Base-by-base conservation (phyloP, 2,888 invertebrate species). In the Mimas tiliae region DNA sequence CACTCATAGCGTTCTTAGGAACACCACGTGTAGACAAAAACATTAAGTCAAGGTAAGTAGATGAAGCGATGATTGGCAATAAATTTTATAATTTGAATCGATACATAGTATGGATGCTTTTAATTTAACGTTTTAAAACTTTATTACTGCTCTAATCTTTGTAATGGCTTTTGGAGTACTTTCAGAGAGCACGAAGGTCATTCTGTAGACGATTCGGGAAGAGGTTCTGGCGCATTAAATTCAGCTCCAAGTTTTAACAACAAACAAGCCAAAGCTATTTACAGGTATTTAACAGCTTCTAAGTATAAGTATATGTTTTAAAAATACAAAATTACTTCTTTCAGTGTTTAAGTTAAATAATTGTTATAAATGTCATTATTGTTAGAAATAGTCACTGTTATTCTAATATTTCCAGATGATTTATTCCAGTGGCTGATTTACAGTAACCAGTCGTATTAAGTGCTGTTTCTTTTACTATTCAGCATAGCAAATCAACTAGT, bases 401-500 rank as follows among this genome's bases (percentile, higher is more conserved):
- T 38, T 38, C 38, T 7, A 38, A 7, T 9, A 9, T 9, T 9
- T 38, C 38, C 6, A 38, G 7, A 38, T 38, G 27, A 1, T 3
- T 27, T 27, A 27, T 27, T 27, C 27, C 27, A 27, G 27, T n/a
- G 27, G 4, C 27, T 27, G 27, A 27, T 27, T 27, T 27, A 27
- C 27, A 27, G 27, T 3, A 27, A 27, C 38, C 38, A 16, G 21
- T 14, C 52, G 7, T 19, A 38, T 12, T 1, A 9, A 14, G 12
- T 14, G 14, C 11, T n/a, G 47, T 27, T n/a, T 38, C 3, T 12
- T n/a, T 52, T 45, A n/a, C 21, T 51, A 67, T 63, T 6, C 81
- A 98, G 98, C 83, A 98, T 99, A 79, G 97, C 98, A 9, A 97
- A 97, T 65, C 97, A 98, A 82, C 91, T 99, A 66, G 96, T 98